A percentile compares a stretch with the other conserved stretches of the same genome.
phyloP scores from a whole-genome alignment of 37 sponge, comb jelly and placozoan genomes.

The Hexactinellida sp. region DNA sequence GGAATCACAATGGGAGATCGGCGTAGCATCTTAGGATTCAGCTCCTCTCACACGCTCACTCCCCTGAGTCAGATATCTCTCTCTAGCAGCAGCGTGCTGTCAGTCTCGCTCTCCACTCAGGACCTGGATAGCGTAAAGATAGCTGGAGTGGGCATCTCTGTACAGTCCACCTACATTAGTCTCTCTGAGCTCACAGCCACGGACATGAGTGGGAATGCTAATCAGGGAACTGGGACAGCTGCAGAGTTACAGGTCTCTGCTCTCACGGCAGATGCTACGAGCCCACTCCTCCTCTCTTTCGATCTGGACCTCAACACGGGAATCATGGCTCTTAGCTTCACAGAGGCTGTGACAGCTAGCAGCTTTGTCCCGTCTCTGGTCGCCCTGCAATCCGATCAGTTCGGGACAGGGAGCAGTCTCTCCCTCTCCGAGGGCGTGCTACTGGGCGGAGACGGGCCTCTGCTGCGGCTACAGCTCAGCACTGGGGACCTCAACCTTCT shows the following conservation, averaged over 20 bases:
- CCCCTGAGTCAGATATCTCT: slow-evolving; percentile 15
- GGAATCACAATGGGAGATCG: slow-evolving; percentile 39
- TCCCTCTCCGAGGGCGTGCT: slow-evolving; percentile 43
- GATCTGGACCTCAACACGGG: slow-evolving; percentile 40
- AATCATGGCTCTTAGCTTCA: slow-evolving; percentile 39
- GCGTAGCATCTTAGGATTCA: background rate
- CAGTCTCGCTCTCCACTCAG: slow-evolving; percentile 22
- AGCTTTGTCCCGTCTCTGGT: slow-evolving; percentile 44
- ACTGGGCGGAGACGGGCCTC: slow-evolving; percentile 18
- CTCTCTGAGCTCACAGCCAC: slow-evolving; percentile 5
- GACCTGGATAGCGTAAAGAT: slow-evolving; percentile 61
- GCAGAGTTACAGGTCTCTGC: slow-evolving; percentile 32
- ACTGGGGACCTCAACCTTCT: slow-evolving; percentile 49
- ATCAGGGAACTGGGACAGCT: slow-evolving; percentile 16
- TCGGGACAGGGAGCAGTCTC: slow-evolving; percentile 4
- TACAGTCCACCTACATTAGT: slow-evolving; percentile 38
- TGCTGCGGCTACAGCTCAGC: slow-evolving; percentile 21
- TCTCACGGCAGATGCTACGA: slow-evolving; percentile 35
- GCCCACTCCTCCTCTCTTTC: slow-evolving; percentile 31
- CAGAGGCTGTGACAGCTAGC: slow-evolving; percentile 43
- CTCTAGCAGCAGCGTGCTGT: slow-evolving; percentile 26
- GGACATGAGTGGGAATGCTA: slow-evolving; percentile 42
- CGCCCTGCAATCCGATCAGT: slow-evolving; percentile 32
- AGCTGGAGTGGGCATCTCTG: slow-evolving; percentile 29
- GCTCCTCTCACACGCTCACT: slow-evolving; percentile 19